Evolutionary conservation across 2,797 vertebrate species (phyloP).

Genomic region (Emydoidea blandingii): DNA sequence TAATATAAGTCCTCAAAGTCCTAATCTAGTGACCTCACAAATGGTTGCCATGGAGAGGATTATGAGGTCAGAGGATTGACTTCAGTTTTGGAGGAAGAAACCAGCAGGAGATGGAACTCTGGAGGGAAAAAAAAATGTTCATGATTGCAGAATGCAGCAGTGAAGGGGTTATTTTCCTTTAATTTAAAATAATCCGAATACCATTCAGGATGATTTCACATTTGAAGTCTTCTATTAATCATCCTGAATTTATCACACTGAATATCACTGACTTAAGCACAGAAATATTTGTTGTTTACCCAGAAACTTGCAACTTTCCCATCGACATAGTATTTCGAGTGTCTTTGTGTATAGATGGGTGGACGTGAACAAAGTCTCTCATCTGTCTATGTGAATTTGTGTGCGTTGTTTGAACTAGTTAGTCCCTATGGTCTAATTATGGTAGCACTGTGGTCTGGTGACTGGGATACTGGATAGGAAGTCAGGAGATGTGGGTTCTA

Average conservation of each 20-base stretch:
- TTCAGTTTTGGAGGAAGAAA: not conserved
- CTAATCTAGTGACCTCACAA: not conserved
- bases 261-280: not conserved
- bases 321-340: not conserved
- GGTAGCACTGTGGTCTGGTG: no score
- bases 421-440: not conserved
- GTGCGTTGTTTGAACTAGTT: not conserved
- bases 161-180: not conserved
- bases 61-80: not conserved
- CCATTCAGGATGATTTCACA: fast-evolving
- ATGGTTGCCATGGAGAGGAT: not conserved
- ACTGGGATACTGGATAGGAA: not conserved
- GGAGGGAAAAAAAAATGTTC: not conserved
- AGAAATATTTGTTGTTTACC: not conserved
- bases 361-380: not conserved
- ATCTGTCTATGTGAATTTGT: not conserved
- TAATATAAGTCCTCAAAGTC: not conserved
- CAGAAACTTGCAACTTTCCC: not conserved
- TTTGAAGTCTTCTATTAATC: not conserved
- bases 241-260: not conserved
- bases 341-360: not conserved
- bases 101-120: not conserved
- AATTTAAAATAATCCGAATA: not conserved
- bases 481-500: not conserved
- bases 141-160: fast-evolving